Base-by-base conservation (phyloP, 2,797 vertebrate genomes). In the Phrynocephalus guinanensis region DNA sequence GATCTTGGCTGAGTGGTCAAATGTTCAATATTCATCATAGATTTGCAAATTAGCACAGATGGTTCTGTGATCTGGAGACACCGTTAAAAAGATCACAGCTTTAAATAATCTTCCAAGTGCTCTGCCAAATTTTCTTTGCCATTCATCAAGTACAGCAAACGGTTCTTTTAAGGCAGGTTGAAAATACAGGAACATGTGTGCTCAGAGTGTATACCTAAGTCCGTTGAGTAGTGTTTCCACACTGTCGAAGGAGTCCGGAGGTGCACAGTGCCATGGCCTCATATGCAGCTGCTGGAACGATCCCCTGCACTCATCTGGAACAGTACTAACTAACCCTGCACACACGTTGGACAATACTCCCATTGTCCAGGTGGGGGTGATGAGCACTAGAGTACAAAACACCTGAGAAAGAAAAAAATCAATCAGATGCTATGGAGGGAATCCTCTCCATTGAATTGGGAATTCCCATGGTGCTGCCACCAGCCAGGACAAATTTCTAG, bases 41-140 rank as follows among this genome's bases (percentile, higher is more conserved):
- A 33, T 85, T 73, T 90, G 1, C 38, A 87, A 78, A 77, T 82
- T 87, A 87, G 86, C 38, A 72, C 67, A 0, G 0, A 90, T 11
- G 73, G 71, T 56, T 80, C 1, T 2, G 77, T 79, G 73, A 88
- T 81, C 88, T 80, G 50, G 38, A 68, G 83, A 85, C 0, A 2
- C 86, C 87, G 80, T 76, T 70, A 88, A 90, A 77, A 89, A 86
- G 30, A 85, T 86, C 82, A 73, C 50, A 78, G 44, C 72, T 90
- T 88, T 81, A 88, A 88, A 71, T 52, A 79, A 86, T 1, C 70
- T 88, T 3, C 72, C 48, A 52, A 5, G 50, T 50, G 70, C 66
- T 75, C 30, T 48, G 50, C 71, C 63, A 68, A 82, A 82, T 88
- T 85, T 70, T 82, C 71, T 70, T 77, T 82, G 48, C 30, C 83